Evolutionary conservation across 2,888 invertebrate genomes (phyloP).

Genomic region (Ormyrus labotus): DNA sequence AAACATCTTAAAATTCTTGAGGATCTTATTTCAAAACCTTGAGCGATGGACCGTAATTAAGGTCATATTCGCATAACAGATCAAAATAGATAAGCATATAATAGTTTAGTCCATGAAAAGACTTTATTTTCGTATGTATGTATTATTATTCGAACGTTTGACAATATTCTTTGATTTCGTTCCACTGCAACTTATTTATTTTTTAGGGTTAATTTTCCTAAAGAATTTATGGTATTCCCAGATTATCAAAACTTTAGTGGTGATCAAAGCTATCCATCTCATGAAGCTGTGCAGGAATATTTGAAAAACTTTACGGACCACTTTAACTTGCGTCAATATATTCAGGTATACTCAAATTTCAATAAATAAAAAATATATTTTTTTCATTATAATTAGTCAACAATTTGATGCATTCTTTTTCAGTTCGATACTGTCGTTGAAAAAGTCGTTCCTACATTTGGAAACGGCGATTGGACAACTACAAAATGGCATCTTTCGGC

Average conservation of each 20-base stretch:
- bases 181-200: too few relatives aligned
- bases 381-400: neutral
- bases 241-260: slow-evolving; percentile 81
- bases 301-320: slow-evolving; percentile 81
- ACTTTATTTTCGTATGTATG: too few relatives aligned
- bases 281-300: slow-evolving; percentile 83
- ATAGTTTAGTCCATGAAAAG: too few relatives aligned
- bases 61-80: too few relatives aligned
- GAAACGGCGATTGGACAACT: slow-evolving; percentile 8
- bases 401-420: too few relatives aligned
- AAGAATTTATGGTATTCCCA: slow-evolving; percentile 87
- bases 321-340: slow-evolving; percentile 80
- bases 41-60: too few relatives aligned
- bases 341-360: slow-evolving; percentile 78
- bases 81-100: too few relatives aligned
- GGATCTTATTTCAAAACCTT: too few relatives aligned
- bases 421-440: slow-evolving; percentile 77
- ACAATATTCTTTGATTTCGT: too few relatives aligned
- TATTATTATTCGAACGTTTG: too few relatives aligned
- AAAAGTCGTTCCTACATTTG: slow-evolving; percentile 71
- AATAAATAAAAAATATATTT: too few relatives aligned
- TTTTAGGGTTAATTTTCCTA: slow-evolving; percentile 85
- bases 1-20: too few relatives aligned
- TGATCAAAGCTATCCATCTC: slow-evolving; percentile 81
- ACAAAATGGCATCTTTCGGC: slow-evolving; percentile 77